Conservation (phyloP, 92 coral and sea anemone species). For the Virgularia gustaviana region DNA sequence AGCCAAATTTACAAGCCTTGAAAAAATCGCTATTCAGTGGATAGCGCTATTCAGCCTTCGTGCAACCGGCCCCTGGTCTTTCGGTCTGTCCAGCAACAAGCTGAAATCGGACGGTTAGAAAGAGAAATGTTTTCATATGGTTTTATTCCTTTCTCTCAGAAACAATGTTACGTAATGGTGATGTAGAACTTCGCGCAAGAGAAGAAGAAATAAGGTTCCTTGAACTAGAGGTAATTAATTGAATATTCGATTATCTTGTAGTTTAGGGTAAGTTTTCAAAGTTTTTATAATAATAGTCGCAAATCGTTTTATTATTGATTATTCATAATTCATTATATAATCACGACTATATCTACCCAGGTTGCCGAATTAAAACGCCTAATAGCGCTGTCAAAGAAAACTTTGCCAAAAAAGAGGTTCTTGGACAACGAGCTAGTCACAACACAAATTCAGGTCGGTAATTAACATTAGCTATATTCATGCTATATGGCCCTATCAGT, state of each 20-base stretch:
- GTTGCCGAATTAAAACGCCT: constrained; percentile 80
- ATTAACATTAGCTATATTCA: background rate
- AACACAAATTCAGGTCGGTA: constrained; percentile 86
- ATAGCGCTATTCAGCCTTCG: background rate
- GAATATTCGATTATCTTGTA: background rate
- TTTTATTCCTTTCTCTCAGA: constrained; percentile 46
- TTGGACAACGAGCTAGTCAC: constrained; percentile 92
- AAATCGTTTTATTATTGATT: background rate
- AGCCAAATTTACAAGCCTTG: too few species aligned
- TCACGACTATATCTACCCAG: constrained; percentile 53
- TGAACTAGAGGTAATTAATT: constrained; percentile 82
- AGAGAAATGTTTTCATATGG: background rate
- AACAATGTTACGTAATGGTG: constrained; percentile 97
- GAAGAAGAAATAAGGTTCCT: constrained; percentile 93
- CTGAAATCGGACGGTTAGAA: too few species aligned
- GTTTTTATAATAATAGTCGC: background rate
- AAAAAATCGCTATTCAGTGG: background rate
- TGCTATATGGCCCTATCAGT: background rate
- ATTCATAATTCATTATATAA: too few species aligned
- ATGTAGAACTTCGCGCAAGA: constrained; percentile 79
- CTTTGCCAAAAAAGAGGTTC: constrained; percentile 93
- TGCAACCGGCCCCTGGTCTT: too few species aligned
- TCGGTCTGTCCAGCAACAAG: too few species aligned
- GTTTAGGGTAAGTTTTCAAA: too few species aligned
- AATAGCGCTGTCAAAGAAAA: constrained; percentile 79